phyloP scores from a whole-genome alignment of 2,797 vertebrate species.

The Steatocranus sp. region DNA sequence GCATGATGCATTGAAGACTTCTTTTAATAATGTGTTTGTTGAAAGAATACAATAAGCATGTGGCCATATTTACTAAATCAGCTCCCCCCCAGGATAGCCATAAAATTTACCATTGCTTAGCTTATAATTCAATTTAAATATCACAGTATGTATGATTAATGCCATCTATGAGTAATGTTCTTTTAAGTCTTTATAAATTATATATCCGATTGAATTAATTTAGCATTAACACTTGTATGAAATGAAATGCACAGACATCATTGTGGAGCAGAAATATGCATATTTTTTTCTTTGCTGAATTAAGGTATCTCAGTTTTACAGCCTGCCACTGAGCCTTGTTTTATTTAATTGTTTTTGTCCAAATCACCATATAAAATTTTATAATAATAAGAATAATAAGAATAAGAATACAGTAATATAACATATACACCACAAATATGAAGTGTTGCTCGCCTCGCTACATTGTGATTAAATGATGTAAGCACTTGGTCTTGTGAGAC shows the following conservation, averaged over 20 bases:
- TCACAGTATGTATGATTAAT: constrained; percentile 57
- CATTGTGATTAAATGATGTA: not conserved
- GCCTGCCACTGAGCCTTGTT: not conserved
- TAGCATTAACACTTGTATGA: constrained; percentile 41
- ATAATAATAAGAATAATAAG: fast-evolving
- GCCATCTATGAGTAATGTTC: constrained; percentile 50
- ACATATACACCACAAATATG: not conserved
- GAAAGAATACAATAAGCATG: constrained; percentile 45
- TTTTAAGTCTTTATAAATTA: constrained; percentile 61
- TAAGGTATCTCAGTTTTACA: not conserved
- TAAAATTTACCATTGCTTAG: constrained; percentile 41
- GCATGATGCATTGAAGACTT: constrained; percentile 40
- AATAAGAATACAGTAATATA: not conserved
- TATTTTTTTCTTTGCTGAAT: constrained; percentile 28
- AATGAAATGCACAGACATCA: constrained; percentile 42
- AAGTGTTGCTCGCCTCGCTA: not conserved
- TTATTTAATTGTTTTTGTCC: not conserved
- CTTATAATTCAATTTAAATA: constrained; percentile 58
- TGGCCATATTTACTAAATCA: constrained; percentile 54
- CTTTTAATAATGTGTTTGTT: constrained; percentile 53
- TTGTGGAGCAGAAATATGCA: not conserved
- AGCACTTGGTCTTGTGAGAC: not conserved
- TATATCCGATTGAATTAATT: constrained; percentile 50
- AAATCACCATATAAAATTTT: not conserved
- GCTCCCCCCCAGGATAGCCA: constrained; percentile 33